These are phyloP conservation scores for Napeogenes sylphis DNA, from an alignment of 2,888 invertebrate species.

Conservation along the genomic window DNA sequence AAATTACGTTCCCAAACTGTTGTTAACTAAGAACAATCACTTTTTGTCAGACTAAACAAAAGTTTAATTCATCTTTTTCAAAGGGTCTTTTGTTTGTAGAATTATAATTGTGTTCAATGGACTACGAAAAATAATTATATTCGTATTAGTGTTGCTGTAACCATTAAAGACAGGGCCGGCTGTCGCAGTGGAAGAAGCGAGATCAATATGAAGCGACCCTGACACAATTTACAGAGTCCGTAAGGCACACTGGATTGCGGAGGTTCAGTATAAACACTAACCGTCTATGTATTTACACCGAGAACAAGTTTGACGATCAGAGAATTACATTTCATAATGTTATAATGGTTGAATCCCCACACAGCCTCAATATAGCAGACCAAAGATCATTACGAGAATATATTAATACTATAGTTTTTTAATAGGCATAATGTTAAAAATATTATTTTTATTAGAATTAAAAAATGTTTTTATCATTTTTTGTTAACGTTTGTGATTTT, in stretches of 20 bases:
- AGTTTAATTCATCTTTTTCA: slow-evolving; percentile 29
- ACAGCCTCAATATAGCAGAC: no score
- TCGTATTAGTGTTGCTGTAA: slow-evolving; percentile 45
- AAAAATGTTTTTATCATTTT: no score
- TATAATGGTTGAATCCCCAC: no score
- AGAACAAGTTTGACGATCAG: slow-evolving; percentile 37
- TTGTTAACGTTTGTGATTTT: no score
- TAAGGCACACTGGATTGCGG: slow-evolving; percentile 51
- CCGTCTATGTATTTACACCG: slow-evolving; percentile 32
- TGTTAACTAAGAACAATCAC: slow-evolving; percentile 23
- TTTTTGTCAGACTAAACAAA: slow-evolving; percentile 24
- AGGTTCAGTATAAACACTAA: slow-evolving; percentile 65
- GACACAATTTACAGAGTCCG: slow-evolving; percentile 70
- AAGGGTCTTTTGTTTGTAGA: slow-evolving; percentile 27
- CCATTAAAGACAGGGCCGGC: slow-evolving; percentile 55
- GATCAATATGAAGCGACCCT: slow-evolving; percentile 73
- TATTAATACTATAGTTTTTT: no score
- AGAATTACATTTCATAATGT: no score
- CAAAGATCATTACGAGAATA: no score
- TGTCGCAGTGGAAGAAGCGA: slow-evolving; percentile 62
- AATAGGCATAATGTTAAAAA: no score
- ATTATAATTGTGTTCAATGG: slow-evolving; percentile 25
- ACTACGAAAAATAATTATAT: slow-evolving; percentile 40
- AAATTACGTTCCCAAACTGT: slow-evolving; percentile 26
- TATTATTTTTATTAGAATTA: no score